phyloP scores from a whole-genome alignment of 2,113 vertebrate species.

The Atherinomorus stipes region DNA sequence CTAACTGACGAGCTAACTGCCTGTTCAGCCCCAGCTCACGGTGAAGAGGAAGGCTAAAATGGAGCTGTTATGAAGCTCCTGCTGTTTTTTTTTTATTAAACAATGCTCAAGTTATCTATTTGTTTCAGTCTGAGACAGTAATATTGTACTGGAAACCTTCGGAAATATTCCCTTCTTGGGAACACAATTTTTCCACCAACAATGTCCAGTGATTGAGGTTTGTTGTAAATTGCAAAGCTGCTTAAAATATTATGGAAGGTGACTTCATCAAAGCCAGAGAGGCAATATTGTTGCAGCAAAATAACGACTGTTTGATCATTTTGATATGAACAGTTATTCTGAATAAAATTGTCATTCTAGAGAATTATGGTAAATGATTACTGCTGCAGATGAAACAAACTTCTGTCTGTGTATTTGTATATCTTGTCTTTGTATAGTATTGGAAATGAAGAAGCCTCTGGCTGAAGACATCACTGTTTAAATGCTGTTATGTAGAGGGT shows the following conservation, averaged over 20 bases:
- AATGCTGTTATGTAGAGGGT: no score
- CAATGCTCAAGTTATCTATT: not conserved
- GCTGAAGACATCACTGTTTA: not conserved
- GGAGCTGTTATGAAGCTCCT: not conserved
- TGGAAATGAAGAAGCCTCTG: not conserved
- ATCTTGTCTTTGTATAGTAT: not conserved
- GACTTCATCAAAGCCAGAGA: no score
- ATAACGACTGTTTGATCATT: not conserved
- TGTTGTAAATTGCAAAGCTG: no score
- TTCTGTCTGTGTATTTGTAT: no score
- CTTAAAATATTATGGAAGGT: no score
- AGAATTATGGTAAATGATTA: no score
- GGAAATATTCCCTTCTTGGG: no score
- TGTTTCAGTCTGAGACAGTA: not conserved
- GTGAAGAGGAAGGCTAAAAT: slow-evolving; percentile 42
- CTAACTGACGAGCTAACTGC: slow-evolving; percentile 68
- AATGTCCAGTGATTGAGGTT: no score
- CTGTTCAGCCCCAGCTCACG: slow-evolving; percentile 39
- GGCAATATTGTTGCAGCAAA: not conserved
- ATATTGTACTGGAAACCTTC: not conserved
- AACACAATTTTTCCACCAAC: no score
- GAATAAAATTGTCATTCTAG: not conserved
- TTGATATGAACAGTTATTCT: not conserved
- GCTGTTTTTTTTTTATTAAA: slow-evolving; percentile 3
- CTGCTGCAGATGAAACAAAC: no score